These are phyloP conservation scores for Ciconia nigra DNA, from an alignment of 2,797 vertebrate species.

Conservation along the genomic window DNA sequence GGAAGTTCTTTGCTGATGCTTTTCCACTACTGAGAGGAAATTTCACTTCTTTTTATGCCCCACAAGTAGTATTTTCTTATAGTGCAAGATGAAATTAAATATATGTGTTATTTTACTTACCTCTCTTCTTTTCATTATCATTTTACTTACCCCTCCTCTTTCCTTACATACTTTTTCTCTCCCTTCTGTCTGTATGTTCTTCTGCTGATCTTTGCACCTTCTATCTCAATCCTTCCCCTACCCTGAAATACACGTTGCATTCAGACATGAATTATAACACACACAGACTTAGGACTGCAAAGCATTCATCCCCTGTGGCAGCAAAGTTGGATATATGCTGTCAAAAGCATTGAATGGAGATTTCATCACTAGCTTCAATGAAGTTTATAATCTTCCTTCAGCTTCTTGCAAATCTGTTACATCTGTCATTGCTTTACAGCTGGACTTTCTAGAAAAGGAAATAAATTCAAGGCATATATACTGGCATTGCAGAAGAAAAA, in stretches of 20 bases:
- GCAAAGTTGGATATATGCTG: background rate
- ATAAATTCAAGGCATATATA: slow-evolving; percentile 69
- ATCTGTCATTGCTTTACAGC: slow-evolving; percentile 59
- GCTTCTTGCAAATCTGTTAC: background rate
- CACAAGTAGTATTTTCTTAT: background rate
- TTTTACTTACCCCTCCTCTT: background rate
- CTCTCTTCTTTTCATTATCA: background rate
- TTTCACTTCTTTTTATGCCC: background rate
- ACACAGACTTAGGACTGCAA: background rate
- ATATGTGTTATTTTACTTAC: background rate
- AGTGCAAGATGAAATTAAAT: background rate
- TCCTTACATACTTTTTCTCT: background rate
- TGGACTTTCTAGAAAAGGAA: slow-evolving; percentile 81
- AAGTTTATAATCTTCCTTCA: background rate
- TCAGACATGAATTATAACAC: background rate
- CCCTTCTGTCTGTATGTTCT: background rate
- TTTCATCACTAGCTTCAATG: background rate
- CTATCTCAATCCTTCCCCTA: background rate
- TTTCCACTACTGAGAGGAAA: background rate
- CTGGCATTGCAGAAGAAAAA: slow-evolving; percentile 79
- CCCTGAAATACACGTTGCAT: background rate
- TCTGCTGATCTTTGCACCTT: background rate
- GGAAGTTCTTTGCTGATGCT: background rate
- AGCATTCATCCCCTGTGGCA: background rate
- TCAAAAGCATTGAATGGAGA: background rate